Base-by-base conservation (phyloP, 2,113 vertebrate species). In the Prolemur simus region DNA sequence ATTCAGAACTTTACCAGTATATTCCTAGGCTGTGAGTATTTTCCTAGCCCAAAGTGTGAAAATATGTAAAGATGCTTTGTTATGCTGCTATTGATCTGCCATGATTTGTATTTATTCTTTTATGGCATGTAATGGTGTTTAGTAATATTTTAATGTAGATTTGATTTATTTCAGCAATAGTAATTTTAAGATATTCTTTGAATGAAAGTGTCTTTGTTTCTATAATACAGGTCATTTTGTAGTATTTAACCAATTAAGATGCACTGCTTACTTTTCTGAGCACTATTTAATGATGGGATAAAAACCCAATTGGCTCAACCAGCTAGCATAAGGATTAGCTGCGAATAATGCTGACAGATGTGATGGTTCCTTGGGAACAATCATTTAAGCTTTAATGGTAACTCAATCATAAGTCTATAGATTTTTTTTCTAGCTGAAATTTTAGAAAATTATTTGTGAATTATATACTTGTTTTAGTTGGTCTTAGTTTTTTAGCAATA, bases 321-420 rank as follows among this genome's bases (percentile, higher is more conserved):
- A 95, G 94, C 95, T 95, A 71, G 32, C 89, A 52, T 97, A 96
- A 98, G 86, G 92, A 96, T 97, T 96, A 97, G 96, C 97, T 98
- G 96, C 87, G 97, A 96, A 92, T 89, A 91, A 96, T 94, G 89
- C 96, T 97, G 95, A 89, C 11, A 0, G 94, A 97, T 92, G 95
- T 84, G 81, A 42, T 74, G 96, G 95, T 98, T 98, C 89, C 95
- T 97, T 60, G 87, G 95, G 97, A 97, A 96, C 91, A 89, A 85
- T 97, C 95, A 96, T 97, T 34, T 97, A 97, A 98, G 98, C 98
- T 99, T 98, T 99, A 97, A 98, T 94, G 98, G 98, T 98, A 96
- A 98, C 93, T 97, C 94, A 94, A 96, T 98, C 97, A 98, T 98
- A 98, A 97, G 96, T 97, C 49, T 5, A 25, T 97, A 97, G 97